Evolutionary conservation across 2,113 vertebrate genomes (phyloP).

Genomic region (Beaufortia kweichowensis): DNA sequence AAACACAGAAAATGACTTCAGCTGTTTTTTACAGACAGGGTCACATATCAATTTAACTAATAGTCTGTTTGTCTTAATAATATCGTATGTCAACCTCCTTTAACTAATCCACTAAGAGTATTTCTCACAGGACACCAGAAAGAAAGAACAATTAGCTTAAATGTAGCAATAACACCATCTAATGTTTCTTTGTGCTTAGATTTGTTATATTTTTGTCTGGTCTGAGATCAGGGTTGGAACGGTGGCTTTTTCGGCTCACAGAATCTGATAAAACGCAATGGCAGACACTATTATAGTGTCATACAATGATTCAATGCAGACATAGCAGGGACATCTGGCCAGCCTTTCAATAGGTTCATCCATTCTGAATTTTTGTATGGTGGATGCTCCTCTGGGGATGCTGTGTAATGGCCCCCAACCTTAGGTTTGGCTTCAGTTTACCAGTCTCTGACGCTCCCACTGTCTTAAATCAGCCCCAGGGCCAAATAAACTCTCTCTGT

Average conservation of each 20-base stretch:
- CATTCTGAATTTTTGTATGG: constrained; percentile 33
- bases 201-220: constrained; percentile 39
- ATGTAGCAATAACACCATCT: constrained; percentile 46
- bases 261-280: constrained; percentile 49
- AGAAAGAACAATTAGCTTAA: constrained; percentile 26
- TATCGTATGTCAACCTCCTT: too few relatives aligned
- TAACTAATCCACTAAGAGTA: not conserved
- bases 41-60: too few relatives aligned
- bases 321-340: constrained; percentile 40
- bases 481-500: constrained; percentile 44
- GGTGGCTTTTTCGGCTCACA: constrained; percentile 32
- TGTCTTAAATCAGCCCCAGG: constrained; percentile 39
- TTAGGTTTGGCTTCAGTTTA: constrained; percentile 13
- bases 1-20: too few relatives aligned
- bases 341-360: constrained; percentile 40
- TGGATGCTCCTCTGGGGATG: constrained; percentile 35
- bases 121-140: constrained; percentile 1
- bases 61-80: too few relatives aligned
- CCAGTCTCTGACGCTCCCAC: constrained; percentile 21
- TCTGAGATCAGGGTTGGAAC: constrained; percentile 34
- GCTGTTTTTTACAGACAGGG: too few relatives aligned
- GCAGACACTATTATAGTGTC: constrained; percentile 34
- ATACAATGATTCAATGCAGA: constrained; percentile 39
- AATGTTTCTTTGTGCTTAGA: constrained; percentile 37
- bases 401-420: constrained; percentile 19